Percentiles rank a stretch among this genome's conserved stretches.
These are phyloP conservation scores for Cebidichthys violaceus DNA, from an alignment of 2,113 vertebrate species.

Conservation along the genomic window DNA sequence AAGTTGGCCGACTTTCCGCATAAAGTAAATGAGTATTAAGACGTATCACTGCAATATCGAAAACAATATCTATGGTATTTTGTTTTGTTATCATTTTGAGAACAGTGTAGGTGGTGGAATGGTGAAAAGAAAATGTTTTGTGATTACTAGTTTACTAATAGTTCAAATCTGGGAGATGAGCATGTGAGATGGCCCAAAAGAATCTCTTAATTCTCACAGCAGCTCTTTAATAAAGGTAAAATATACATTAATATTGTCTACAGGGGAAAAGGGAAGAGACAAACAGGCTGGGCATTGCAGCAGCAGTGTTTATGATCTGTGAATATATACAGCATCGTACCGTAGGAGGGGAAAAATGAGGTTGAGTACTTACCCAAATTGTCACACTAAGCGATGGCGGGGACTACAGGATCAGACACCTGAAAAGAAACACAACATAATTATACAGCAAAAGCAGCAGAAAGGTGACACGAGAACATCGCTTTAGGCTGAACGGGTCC, in stretches of 20 bases:
- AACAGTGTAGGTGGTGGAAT: not conserved
- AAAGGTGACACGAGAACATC: slow-evolving; percentile 1
- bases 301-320: not conserved
- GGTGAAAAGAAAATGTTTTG: not conserved
- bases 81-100: not conserved
- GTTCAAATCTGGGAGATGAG: not conserved
- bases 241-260: not conserved
- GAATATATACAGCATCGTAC: not conserved
- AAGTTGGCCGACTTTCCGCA: not conserved
- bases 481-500: slow-evolving; percentile 9
- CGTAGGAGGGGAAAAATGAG: slow-evolving; percentile 15
- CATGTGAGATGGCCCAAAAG: not conserved
- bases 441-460: not conserved
- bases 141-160: not conserved
- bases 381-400: slow-evolving; percentile 35
- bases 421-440: slow-evolving; percentile 39
- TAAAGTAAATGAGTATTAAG: not conserved
- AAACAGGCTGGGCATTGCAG: not conserved
- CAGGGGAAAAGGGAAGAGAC: not conserved
- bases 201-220: not conserved
- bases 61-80: not conserved
- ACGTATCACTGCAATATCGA: not conserved
- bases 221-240: not conserved
- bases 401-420: slow-evolving; percentile 62
- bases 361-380: slow-evolving; percentile 67